Evolutionary conservation across 2,113 vertebrate species (phyloP), one percentile per base, ranked within the genome.

Genomic region (Mionectes macconnelli): DNA sequence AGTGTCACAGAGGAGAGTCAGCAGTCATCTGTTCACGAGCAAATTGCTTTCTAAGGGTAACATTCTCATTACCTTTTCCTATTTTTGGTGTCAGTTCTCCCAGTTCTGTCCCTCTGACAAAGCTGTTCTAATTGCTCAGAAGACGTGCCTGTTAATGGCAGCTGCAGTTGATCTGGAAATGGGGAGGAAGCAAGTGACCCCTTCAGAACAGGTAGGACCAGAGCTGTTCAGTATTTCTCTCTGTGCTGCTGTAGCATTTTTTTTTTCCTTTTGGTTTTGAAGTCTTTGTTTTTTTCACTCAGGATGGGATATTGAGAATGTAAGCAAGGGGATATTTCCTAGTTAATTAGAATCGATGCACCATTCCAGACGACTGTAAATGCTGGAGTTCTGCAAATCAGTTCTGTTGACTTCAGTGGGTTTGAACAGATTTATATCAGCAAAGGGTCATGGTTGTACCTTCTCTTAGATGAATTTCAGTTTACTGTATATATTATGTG

Each of bases 121-220:
- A 95, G 97, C 96, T 23, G 90, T 99, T 94, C 95, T 99, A 45
- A 96, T 99, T 96, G 97, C 98, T 77, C 99, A 99, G 98, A 99
- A 98, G 98, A 99, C 98, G 1, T 99, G 98, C 91, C 98, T 99
- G 92, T 95, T 99, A 44, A 98, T 99, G 98, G 98, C 98, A 89
- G 97, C 97, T 86, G 98, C 98, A 55, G 92, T 98, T 75, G 98
- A 98, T 97, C 96, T 99, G 92, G 98, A 99, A 67, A 94, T 98
- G 95, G 98, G 97, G 69, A 98, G 98, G 95, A 98, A 92, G 66
- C 87, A 98, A 95, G 69, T 50, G 77, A 82, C 96, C 82, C 86
- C 90, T 55, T 96, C 60, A 68, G 97, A 98, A 94, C 98, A 99
- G 98, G 98, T 98, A 97, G 79, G 87, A 20, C 57, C 19, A 42